These are phyloP conservation scores for Lucilia sericata DNA, from an alignment of 1,140 invertebrate genomes.

Conservation along the genomic window DNA sequence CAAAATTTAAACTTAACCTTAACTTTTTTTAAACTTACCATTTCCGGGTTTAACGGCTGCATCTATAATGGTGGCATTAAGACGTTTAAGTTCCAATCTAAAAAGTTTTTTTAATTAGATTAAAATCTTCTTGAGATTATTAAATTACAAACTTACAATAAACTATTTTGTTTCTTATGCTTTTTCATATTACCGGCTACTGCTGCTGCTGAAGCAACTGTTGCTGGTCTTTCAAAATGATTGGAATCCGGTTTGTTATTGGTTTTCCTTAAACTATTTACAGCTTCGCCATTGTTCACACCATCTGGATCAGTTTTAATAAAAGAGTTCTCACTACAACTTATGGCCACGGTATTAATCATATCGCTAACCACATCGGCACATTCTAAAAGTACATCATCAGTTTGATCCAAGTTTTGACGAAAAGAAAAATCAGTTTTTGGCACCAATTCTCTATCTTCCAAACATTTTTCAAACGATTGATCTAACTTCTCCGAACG, in stretches of 20 bases:
- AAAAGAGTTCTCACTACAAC: constrained; percentile 64
- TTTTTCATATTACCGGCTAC: constrained; percentile 48
- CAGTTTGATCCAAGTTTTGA: constrained; percentile 39
- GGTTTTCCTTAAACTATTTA: not conserved
- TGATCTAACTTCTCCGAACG: constrained; percentile 60
- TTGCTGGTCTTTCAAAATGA: not conserved
- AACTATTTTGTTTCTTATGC: constrained; percentile 54
- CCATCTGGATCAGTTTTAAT: constrained; percentile 56
- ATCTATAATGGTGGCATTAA: constrained; percentile 67
- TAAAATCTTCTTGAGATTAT: not conserved
- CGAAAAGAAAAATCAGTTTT: constrained; percentile 49
- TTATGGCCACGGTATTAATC: constrained; percentile 66
- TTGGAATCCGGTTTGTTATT: constrained; percentile 27
- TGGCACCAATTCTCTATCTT: constrained; percentile 45
- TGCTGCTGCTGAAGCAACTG: not conserved
- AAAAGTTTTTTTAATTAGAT: constrained; percentile 2
- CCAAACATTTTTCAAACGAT: constrained; percentile 50
- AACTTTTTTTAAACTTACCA: not conserved
- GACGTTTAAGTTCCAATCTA: constrained; percentile 57
- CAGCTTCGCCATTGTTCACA: not conserved
- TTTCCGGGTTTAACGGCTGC: constrained; percentile 56
- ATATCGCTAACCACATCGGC: constrained; percentile 63
- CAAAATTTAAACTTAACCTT: not conserved
- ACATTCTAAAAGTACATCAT: constrained; percentile 50
- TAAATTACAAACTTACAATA: constrained; percentile 50